Base-by-base conservation (phyloP, 2,113 vertebrate species). In the Ctenomys sociabilis region DNA sequence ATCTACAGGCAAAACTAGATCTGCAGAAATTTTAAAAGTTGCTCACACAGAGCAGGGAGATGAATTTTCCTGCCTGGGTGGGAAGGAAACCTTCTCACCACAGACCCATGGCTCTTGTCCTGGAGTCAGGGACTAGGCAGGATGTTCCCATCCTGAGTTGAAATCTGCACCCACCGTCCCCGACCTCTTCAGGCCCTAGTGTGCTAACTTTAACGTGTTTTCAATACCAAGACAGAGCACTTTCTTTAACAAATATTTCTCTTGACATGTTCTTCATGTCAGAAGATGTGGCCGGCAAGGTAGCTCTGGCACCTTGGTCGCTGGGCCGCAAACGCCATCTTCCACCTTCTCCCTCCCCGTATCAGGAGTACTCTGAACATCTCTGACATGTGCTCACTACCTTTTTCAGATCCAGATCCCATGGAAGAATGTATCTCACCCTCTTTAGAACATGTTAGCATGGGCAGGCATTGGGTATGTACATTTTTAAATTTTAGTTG, bases 1-100 rank as follows among this genome's bases (percentile, higher is more conserved):
- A 89, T 68, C 97, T 97, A 88, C 87, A 87, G 97, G 91, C 40
- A 26, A 30, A 84, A 78, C 13, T 54, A 43, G 26, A 35, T 85
- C 35, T 77, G 70, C 49, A 54, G 28, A 0, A 59, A 88, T 45
- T 95, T 63, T 77, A 57, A 96, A 94, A 61, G 16, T 30, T 28
- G 68, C 43, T 84, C 3, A 1, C 1, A 22, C 7, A 73, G 66
- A 61, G 10, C 14, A 7, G 0, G 2, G 30, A 70, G 5, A 45
- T 26, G 85, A 88, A 87, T 57, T 17, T 84, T 35, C 45, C 91
- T 35, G 3, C 28, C 17, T 57, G 2, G 5, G 17, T n/a, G 32
- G 68, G 87, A 35, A 86, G 5, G 14, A 85, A 81, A 73, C 7
- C 54, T 37, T 68, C 12, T 63, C 37, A 35, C 37, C 77, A 68